These are phyloP conservation scores for Ephydatia muelleri DNA, from an alignment of 37 sponge, comb jelly and placozoan species.

Conservation along the genomic window DNA sequence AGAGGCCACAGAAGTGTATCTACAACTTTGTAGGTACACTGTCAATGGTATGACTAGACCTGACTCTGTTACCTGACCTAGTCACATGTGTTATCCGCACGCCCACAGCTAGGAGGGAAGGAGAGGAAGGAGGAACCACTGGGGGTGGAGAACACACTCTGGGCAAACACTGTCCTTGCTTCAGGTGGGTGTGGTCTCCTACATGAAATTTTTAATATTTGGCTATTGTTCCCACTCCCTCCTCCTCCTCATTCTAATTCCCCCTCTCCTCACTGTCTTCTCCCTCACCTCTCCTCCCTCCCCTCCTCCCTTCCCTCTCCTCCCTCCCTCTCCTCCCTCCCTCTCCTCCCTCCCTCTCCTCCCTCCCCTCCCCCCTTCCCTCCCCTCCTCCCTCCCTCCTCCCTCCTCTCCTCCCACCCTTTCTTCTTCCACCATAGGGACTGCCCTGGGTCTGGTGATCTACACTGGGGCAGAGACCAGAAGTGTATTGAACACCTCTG, in stretches of 20 bases:
- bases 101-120: background rate
- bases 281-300: background rate
- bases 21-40: slow-evolving; percentile 82
- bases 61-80: background rate
- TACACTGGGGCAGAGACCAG: slow-evolving; percentile 92
- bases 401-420: background rate
- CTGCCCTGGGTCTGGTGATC: slow-evolving; percentile 81
- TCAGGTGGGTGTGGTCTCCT: slow-evolving; percentile 53
- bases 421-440: slow-evolving; percentile 37
- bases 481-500: slow-evolving; percentile 83
- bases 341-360: background rate
- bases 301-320: background rate
- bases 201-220: background rate
- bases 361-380: too few species aligned
- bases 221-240: too few species aligned
- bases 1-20: slow-evolving; percentile 84
- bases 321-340: background rate
- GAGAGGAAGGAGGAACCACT: slow-evolving; percentile 78
- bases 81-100: background rate
- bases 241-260: too few species aligned
- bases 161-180: slow-evolving; percentile 94
- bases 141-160: slow-evolving; percentile 82
- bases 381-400: too few species aligned
- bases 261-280: background rate
- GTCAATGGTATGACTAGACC: slow-evolving; percentile 40